These are phyloP conservation scores for Microtus pennsylvanicus DNA, from an alignment of 2,113 vertebrate genomes.

Conservation along the genomic window DNA sequence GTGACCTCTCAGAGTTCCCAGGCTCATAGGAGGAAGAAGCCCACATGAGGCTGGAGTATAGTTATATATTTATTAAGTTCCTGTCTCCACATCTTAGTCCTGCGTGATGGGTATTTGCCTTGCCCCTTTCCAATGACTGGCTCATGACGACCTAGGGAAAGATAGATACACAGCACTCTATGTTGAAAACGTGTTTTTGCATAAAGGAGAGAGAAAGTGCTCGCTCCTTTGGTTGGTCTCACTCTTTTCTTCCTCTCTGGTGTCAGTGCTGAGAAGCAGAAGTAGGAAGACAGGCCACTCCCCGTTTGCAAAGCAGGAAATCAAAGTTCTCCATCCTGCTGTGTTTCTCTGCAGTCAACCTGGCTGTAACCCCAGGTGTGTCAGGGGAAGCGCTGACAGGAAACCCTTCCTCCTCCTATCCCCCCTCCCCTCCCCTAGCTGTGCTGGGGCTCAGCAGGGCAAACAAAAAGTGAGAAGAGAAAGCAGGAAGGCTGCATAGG, in stretches of 20 bases:
- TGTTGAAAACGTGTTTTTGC: background rate
- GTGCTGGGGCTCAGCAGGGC: background rate
- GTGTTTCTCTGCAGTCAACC: background rate
- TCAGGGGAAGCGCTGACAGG: background rate
- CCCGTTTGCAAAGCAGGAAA: background rate
- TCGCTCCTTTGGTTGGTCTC: background rate
- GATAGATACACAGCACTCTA: background rate
- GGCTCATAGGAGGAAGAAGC: background rate
- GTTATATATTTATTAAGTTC: background rate
- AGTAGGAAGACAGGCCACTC: background rate
- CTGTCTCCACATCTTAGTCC: background rate
- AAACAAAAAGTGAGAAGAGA: background rate
- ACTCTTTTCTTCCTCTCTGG: background rate
- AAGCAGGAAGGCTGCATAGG: background rate
- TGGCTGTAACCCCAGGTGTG: background rate
- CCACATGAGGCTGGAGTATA: background rate
- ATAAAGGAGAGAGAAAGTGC: background rate
- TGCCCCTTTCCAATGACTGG: background rate
- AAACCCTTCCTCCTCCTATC: background rate
- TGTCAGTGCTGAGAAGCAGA: background rate
- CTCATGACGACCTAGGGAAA: background rate
- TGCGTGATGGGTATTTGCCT: background rate
- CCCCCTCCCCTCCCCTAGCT: background rate
- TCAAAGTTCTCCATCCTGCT: background rate
- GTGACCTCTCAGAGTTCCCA: background rate